Base-by-base conservation (phyloP, 2,888 invertebrate species). In the Drosophila suboccidentalis region DNA sequence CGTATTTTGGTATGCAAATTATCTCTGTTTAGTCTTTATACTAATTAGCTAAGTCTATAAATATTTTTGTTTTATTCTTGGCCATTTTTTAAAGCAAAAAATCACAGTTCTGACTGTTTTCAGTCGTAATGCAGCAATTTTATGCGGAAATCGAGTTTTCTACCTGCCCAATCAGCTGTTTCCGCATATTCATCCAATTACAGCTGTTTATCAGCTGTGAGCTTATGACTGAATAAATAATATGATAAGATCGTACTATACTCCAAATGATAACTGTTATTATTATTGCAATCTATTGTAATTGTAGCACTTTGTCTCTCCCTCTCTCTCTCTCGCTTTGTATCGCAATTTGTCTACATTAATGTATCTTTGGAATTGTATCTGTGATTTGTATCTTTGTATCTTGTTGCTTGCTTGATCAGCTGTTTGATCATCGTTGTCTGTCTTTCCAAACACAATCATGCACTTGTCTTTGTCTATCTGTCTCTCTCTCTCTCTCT, bases 401-500 rank as follows among this genome's bases (percentile, higher is more conserved):
- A 58, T 51, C 38, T 59, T 55, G 55, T 15, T 46, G 19, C 36
- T 36, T 13, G 43, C 55, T 43, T 32, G 53, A 66, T 77, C 73
- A 72, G 66, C 75, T 77, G 63, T 53, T 43, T 47, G 50, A 19
- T 17, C 8, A 29, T n/a, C 3, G 11, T n/a, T 34, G 26, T 43
- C 39, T 39, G 22, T 39, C 41, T 17, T 0, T 9, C 15, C n/a
- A 39, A 22, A 19, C 26, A 53, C 15, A 53, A 53, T 44, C 41
- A 11, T 17, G 19, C 53, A 50, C 66, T 72, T 72, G 66, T 43
- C 55, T 39, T 19, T 11, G 10, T 53, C 34, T 15, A 4, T 55
- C 19, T 6, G 10, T 15, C 26, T 26, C 15, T 47, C n/a, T 47
- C 26, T 15, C 3, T 15, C 19, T 17, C 8, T 36, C 54, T 38